Evolutionary conservation across 2,797 vertebrate species (phyloP).

Genomic region (Pogoniulus pusillus): DNA sequence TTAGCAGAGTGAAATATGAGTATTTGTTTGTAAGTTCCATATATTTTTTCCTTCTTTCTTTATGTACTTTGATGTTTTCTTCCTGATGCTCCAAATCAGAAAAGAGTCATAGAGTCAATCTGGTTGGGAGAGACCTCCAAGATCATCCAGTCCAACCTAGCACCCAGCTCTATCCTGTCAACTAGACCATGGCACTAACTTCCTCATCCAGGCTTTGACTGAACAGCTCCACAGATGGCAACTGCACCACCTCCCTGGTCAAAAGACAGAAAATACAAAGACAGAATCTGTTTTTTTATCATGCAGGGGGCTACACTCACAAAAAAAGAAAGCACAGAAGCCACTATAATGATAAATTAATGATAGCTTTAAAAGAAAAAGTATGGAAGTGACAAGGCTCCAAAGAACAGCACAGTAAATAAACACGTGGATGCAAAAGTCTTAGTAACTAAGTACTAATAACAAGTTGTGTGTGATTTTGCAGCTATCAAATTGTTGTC

Average conservation of each 20-base stretch:
- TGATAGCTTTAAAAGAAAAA: slow-evolving; percentile 60
- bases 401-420: slow-evolving; percentile 39
- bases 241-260: too few species aligned
- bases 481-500: slow-evolving; percentile 1
- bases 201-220: too few species aligned
- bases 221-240: too few species aligned
- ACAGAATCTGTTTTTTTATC: slow-evolving; percentile 16
- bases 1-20: neutral
- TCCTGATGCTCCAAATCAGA: slow-evolving; percentile 2
- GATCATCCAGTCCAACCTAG: too few species aligned
- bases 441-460: slow-evolving; percentile 2
- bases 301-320: neutral
- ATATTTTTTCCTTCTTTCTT: slow-evolving; percentile 9
- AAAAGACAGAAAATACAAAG: too few species aligned
- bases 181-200: too few species aligned
- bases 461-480: slow-evolving; percentile 27
- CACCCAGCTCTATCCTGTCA: too few species aligned
- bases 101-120: too few species aligned
- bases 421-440: slow-evolving; percentile 47
- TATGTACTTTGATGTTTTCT: neutral
- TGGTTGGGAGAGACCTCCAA: too few species aligned
- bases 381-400: slow-evolving; percentile 53
- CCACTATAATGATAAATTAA: slow-evolving; percentile 67
- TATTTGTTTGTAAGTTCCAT: neutral
- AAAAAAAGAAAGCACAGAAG: slow-evolving; percentile 37